phyloP scores from a whole-genome alignment of 2,113 vertebrate genomes.

The Nothobranchius kuhntae region DNA sequence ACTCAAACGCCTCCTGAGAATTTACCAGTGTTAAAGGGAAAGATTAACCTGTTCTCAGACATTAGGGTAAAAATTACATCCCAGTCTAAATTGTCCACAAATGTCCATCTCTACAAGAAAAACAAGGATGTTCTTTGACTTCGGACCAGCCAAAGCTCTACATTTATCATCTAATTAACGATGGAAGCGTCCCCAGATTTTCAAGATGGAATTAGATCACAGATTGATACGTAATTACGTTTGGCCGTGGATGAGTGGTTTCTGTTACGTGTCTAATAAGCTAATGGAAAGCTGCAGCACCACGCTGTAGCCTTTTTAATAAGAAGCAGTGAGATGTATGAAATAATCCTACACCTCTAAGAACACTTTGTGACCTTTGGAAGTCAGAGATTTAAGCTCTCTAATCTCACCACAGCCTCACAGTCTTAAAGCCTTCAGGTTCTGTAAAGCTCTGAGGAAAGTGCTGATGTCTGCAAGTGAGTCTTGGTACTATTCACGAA shows the following conservation, averaged over 20 bases:
- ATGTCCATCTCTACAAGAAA: background rate
- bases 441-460: constrained; percentile 1
- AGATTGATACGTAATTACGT: constrained; percentile 43
- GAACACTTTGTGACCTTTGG: background rate
- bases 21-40: background rate
- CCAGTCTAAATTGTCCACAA: background rate
- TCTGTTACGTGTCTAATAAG: constrained; percentile 32
- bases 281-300: constrained; percentile 2
- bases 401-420: constrained; percentile 6
- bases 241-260: constrained; percentile 20
- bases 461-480: background rate
- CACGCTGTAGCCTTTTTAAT: background rate
- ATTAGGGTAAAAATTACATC: background rate
- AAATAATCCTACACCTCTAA: background rate
- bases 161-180: constrained; percentile 37
- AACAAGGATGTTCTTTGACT: background rate
- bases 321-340: too few species aligned
- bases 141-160: background rate
- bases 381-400: background rate
- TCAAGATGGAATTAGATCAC: constrained; percentile 46
- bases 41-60: background rate
- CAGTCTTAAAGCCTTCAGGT: constrained; percentile 1
- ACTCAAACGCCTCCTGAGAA: too few species aligned
- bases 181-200: constrained; percentile 23
- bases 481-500: constrained; percentile 4